Evolutionary conservation across 2,888 invertebrate species (phyloP).

Genomic region (Phaedon cochleariae): DNA sequence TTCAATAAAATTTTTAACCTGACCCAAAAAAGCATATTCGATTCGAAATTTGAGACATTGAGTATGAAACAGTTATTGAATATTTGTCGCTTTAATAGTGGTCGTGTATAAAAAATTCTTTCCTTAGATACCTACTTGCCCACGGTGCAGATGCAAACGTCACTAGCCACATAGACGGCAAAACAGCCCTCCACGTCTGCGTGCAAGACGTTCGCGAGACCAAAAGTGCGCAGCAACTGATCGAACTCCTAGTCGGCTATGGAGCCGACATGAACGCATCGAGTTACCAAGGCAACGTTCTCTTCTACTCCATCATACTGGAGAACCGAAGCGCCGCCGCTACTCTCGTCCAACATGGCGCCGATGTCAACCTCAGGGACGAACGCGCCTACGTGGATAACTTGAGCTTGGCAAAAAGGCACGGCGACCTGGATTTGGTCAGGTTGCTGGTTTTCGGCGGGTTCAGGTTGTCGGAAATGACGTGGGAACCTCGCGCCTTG

Average conservation of each 20-base stretch:
- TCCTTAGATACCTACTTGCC: constrained; percentile 43
- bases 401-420: constrained; percentile 65
- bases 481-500: constrained; percentile 56
- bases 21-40: too few species aligned
- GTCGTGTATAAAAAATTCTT: neutral
- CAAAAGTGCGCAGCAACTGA: constrained; percentile 65
- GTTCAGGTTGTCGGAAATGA: constrained; percentile 56
- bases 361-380: constrained; percentile 70
- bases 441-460: constrained; percentile 62
- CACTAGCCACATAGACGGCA: constrained; percentile 57
- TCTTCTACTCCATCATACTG: constrained; percentile 61
- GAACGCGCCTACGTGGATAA: constrained; percentile 68
- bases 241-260: constrained; percentile 59
- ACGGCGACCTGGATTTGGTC: constrained; percentile 57
- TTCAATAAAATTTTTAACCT: too few species aligned
- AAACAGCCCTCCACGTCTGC: constrained; percentile 69
- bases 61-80: too few species aligned
- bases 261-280: constrained; percentile 57
- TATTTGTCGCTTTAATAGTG: too few species aligned
- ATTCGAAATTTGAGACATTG: too few species aligned
- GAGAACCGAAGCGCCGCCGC: constrained; percentile 65
- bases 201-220: constrained; percentile 66
- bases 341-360: constrained; percentile 69
- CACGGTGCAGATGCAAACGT: constrained; percentile 57
- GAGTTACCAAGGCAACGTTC: constrained; percentile 59